These are phyloP conservation scores for Connochaetes taurinus DNA, from an alignment of 2,113 vertebrate genomes.

Conservation along the genomic window DNA sequence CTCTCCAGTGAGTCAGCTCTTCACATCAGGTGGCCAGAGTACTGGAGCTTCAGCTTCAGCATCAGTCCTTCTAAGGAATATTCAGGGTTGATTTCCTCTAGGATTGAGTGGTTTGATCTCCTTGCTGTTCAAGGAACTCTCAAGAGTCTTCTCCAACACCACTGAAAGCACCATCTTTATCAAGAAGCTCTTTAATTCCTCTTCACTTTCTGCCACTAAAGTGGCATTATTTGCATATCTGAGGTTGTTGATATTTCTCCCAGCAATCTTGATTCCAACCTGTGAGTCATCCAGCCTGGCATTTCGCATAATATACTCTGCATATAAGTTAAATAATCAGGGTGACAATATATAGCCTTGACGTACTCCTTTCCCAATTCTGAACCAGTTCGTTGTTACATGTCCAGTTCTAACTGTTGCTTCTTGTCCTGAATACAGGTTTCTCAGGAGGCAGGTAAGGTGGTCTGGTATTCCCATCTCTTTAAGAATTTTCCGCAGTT, in stretches of 20 bases:
- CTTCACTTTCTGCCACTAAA: not conserved
- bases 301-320: not conserved
- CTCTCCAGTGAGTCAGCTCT: not conserved
- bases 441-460: not conserved
- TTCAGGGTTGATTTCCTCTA: not conserved
- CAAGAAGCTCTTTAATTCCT: not conserved
- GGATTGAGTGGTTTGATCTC: not conserved
- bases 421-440: not conserved
- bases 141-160: not conserved
- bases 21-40: not conserved
- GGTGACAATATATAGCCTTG: not conserved
- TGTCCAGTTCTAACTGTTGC: not conserved
- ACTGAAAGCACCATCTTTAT: not conserved
- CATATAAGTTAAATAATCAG: not conserved
- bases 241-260: not conserved
- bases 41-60: not conserved
- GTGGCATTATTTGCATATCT: not conserved
- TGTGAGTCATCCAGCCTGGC: not conserved
- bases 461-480: not conserved
- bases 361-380: not conserved
- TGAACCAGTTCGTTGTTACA: not conserved
- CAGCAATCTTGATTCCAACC: not conserved
- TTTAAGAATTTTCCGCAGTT: not conserved
- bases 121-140: not conserved
- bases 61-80: not conserved